Evolutionary conservation across 1,140 invertebrate genomes (phyloP).

Genomic region (Campoletis sonorensis): DNA sequence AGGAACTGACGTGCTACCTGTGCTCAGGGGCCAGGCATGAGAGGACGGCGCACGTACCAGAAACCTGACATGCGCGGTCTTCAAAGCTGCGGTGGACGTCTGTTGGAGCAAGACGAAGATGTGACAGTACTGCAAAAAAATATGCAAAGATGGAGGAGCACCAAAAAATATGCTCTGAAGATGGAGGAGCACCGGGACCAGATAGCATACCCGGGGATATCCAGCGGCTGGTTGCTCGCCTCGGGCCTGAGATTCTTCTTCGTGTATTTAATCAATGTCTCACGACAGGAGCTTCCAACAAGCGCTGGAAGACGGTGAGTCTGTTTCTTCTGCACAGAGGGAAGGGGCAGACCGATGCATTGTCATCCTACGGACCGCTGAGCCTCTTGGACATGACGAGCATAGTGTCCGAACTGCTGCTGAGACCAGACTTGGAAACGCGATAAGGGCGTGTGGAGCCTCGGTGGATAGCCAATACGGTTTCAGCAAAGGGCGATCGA

Average conservation of each 20-base stretch:
- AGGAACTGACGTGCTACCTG: constrained; percentile 11
- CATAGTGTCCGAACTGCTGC: constrained; percentile 51
- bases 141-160: background rate
- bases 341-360: constrained; percentile 44
- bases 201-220: constrained; percentile 60
- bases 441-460: constrained; percentile 29
- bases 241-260: constrained; percentile 17
- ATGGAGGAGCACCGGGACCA: constrained; percentile 63
- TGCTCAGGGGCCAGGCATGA: background rate
- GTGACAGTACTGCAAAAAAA: background rate
- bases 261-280: constrained; percentile 48
- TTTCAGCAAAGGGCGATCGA: constrained; percentile 52
- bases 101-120: background rate
- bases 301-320: constrained; percentile 48
- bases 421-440: constrained; percentile 30
- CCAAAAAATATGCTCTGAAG: no score
- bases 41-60: background rate
- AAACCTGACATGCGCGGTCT: background rate
- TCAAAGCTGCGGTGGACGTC: background rate
- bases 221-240: constrained; percentile 40
- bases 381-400: constrained; percentile 49
- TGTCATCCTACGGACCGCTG: constrained; percentile 62
- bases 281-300: constrained; percentile 29
- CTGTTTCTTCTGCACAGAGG: constrained; percentile 45
- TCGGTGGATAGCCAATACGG: constrained; percentile 47